Conservation (phyloP, 1,140 invertebrate genomes). For the Calosoma granatense region DNA sequence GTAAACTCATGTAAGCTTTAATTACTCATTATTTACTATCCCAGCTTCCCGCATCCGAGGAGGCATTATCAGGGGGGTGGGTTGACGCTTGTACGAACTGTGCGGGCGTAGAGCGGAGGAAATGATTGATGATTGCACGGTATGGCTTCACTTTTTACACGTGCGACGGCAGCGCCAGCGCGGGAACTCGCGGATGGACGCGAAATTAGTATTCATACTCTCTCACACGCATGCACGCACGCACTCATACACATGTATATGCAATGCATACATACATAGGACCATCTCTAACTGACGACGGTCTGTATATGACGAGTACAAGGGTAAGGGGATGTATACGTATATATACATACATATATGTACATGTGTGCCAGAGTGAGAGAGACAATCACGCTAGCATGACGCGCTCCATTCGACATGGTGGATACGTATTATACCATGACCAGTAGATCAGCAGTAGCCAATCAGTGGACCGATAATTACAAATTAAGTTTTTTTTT, state of each 20-base stretch:
- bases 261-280: constrained; percentile 8
- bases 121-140: constrained; percentile 2
- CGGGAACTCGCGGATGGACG: background rate
- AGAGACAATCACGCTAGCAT: constrained; percentile 16
- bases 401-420: constrained; percentile 26
- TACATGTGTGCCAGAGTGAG: background rate
- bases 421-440: constrained; percentile 26
- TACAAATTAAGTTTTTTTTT: too few relatives aligned
- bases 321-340: constrained; percentile 1
- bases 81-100: background rate
- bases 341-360: constrained; percentile 10
- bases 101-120: background rate
- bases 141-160: background rate
- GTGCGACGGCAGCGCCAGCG: background rate
- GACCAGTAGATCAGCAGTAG: constrained; percentile 9
- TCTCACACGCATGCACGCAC: constrained; percentile 3
- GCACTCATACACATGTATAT: constrained; percentile 5
- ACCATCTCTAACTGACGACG: background rate
- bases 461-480: background rate
- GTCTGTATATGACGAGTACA: background rate
- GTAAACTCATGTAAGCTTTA: constrained; percentile 5
- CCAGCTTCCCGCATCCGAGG: background rate
- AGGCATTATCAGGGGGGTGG: background rate
- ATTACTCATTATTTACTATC: constrained; percentile 6
- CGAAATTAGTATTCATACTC: background rate